These are phyloP conservation scores for Todus mexicanus DNA, from an alignment of 2,797 vertebrate genomes.

Conservation along the genomic window DNA sequence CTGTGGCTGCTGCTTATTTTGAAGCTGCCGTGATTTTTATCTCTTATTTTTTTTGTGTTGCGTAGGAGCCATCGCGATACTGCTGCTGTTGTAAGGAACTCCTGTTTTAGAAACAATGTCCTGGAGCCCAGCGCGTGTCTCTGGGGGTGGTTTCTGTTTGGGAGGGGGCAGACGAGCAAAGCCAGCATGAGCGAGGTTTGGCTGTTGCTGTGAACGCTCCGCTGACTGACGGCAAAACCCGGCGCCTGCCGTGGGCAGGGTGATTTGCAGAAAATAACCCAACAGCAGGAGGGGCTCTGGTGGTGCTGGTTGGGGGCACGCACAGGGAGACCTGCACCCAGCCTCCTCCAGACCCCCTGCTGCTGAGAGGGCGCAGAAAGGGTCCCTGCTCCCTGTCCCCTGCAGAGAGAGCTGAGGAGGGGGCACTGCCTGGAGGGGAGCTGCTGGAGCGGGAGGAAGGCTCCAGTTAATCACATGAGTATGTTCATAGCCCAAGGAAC, in stretches of 20 bases:
- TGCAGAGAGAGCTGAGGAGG: not conserved
- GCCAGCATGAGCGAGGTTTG: not conserved
- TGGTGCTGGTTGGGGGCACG: not conserved
- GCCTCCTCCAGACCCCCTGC: fast-evolving
- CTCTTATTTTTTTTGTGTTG: not conserved
- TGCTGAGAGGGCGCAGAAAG: fast-evolving
- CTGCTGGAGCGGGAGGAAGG: not conserved
- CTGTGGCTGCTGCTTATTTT: not conserved
- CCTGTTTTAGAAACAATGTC: not conserved
- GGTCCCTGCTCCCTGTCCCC: not conserved
- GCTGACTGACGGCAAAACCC: not conserved
- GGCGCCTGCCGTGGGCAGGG: not conserved
- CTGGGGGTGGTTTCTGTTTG: not conserved
- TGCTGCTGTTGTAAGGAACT: not conserved
- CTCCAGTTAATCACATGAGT: not conserved
- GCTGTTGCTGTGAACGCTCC: not conserved
- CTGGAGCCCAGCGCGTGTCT: not conserved
- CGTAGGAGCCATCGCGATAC: not conserved
- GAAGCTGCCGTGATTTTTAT: not conserved
- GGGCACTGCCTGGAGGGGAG: not conserved
- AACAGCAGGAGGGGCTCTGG: fast-evolving
- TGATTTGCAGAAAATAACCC: not conserved
- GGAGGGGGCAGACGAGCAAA: not conserved
- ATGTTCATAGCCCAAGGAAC: not conserved
- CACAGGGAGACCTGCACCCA: fast-evolving